Percentiles rank a stretch among this genome's conserved stretches.
phyloP scores from a whole-genome alignment of 2,113 vertebrate genomes.

The Psilopogon haemacephalus region DNA sequence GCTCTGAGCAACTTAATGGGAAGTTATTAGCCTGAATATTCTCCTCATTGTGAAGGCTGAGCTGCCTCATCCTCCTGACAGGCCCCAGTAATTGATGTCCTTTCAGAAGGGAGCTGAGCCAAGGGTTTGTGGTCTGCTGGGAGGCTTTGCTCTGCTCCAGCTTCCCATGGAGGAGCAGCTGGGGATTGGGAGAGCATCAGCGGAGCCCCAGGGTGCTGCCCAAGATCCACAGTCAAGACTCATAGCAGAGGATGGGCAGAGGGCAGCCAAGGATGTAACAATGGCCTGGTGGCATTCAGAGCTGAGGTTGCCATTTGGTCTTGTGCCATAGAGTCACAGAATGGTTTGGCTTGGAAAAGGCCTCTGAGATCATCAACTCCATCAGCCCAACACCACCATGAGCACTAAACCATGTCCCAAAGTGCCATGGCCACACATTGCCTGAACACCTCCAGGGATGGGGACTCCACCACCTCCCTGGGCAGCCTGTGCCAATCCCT shows the following conservation, averaged over 20 bases:
- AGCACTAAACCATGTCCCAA: too few relatives aligned
- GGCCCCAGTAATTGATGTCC: constrained; percentile 68
- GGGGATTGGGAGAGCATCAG: background rate
- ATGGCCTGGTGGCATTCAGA: background rate
- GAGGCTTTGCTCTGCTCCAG: constrained; percentile 54
- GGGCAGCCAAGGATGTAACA: fast-evolving
- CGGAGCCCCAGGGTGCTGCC: background rate
- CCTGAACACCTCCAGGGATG: too few relatives aligned
- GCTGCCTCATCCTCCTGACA: constrained; percentile 60
- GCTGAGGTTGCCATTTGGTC: background rate
- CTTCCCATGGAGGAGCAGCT: constrained; percentile 29
- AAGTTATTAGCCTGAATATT: constrained; percentile 63
- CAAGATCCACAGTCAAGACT: background rate
- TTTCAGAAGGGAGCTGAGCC: constrained; percentile 48
- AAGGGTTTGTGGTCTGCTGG: constrained; percentile 63
- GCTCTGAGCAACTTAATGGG: constrained; percentile 52
- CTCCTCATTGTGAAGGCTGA: constrained; percentile 48
- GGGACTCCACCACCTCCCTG: too few relatives aligned
- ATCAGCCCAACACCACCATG: too few relatives aligned
- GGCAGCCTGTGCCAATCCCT: too few relatives aligned
- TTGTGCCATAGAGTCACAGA: too few relatives aligned
- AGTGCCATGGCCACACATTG: too few relatives aligned
- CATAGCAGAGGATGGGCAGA: background rate
- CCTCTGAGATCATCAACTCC: too few relatives aligned
- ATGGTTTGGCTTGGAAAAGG: too few relatives aligned